Evolutionary conservation across 2,113 vertebrate genomes (phyloP).

Genomic region (Ameiurus melas): DNA sequence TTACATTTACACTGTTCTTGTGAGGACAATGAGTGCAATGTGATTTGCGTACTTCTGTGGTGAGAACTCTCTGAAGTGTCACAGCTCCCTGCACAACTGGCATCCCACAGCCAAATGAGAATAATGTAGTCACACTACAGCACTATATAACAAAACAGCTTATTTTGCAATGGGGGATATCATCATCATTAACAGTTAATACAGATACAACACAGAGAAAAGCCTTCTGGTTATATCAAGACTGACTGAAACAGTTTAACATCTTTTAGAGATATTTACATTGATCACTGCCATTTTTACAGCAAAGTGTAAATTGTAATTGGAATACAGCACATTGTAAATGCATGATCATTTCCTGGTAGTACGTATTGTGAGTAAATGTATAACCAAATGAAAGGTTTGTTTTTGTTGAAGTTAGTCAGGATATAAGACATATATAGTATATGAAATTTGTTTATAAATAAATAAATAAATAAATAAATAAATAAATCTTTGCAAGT

Average conservation of each 20-base stretch:
- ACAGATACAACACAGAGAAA: background rate
- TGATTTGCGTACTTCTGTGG: conserved; percentile 16
- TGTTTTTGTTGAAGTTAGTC: background rate
- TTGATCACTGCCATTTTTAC: background rate
- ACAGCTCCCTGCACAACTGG: background rate
- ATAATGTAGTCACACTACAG: background rate
- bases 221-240: background rate
- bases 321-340: background rate
- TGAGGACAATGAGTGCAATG: background rate
- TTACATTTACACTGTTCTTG: background rate
- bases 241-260: background rate
- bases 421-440: background rate
- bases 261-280: background rate
- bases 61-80: background rate
- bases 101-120: background rate
- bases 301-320: too few relatives aligned
- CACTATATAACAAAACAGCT: conserved; percentile 15
- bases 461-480: too few relatives aligned
- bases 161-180: background rate
- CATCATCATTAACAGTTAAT: background rate
- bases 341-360: background rate
- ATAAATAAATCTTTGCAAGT: background rate
- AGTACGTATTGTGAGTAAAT: background rate
- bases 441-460: too few relatives aligned
- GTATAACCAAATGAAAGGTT: background rate